Percentiles rank a stretch among this genome's conserved stretches.
Conservation (phyloP, 2,888 invertebrate species). For the Drosophila barbarae region DNA sequence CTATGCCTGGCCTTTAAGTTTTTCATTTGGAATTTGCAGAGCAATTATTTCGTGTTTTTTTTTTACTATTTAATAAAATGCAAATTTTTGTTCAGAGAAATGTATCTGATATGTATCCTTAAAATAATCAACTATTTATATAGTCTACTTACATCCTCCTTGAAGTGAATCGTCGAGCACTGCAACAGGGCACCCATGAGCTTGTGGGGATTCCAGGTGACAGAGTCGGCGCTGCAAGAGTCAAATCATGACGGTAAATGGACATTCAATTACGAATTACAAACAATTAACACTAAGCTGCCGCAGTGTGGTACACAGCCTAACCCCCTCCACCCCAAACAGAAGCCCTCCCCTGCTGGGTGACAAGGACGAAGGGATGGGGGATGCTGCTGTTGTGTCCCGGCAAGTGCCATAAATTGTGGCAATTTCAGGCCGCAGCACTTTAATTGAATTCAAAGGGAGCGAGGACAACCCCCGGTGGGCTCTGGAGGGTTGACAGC, state of each 20-base stretch:
- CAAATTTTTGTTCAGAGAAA: background rate
- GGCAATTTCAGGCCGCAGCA: constrained; percentile 75
- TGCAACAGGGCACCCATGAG: constrained; percentile 98
- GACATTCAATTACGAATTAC: constrained; percentile 76
- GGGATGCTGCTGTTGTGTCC: constrained; percentile 1
- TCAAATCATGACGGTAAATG: constrained; percentile 61
- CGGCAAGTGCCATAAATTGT: constrained; percentile 74
- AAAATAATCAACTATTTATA: background rate
- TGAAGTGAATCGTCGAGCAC: constrained; percentile 98
- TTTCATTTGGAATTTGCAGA: constrained; percentile 9
- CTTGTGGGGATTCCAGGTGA: constrained; percentile 99
- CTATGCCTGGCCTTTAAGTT: constrained; percentile 8
- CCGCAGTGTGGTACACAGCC: constrained; percentile 37
- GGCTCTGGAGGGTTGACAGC: constrained; percentile 52
- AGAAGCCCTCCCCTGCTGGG: constrained; percentile 19
- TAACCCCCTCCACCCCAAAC: background rate
- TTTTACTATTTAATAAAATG: constrained; percentile 7
- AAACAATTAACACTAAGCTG: constrained; percentile 78
- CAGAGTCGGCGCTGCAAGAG: constrained; percentile 91
- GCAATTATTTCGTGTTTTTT: constrained; percentile 11
- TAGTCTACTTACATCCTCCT: constrained; percentile 91
- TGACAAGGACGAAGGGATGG: constrained; percentile 26
- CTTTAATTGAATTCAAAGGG: constrained; percentile 76
- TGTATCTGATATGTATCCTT: background rate
- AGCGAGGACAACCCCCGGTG: constrained; percentile 50